Evolutionary conservation across 2,888 invertebrate species (phyloP), one percentile per base, ranked within the genome.

Genomic region (Cyclophora albipunctata): DNA sequence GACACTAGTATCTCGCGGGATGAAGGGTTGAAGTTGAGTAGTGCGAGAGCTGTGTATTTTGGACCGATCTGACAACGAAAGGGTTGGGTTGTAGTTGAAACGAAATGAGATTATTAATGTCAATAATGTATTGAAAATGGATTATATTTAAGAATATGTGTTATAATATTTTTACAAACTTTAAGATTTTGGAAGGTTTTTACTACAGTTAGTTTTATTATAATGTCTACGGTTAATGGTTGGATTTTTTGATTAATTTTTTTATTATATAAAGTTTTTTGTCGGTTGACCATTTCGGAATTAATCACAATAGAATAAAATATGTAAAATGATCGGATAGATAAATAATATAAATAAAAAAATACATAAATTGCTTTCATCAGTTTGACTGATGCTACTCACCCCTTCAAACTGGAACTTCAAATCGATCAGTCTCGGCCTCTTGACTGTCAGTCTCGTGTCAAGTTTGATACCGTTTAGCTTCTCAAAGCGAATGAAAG

Each of bases 391-490:
- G 20, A 20, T 20, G 40, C 3, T 34, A 66, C 69, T 71, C 45
- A 89, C 89, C 67, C 84, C 78, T 69, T 88, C 84, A 56, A 79
- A 89, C 49, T 92, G 91, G 53, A 95, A 89, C 66, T 93, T 91
- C 58, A 94, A 84, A 54, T 93, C 91, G 4, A 93, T 91, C 37
- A 91, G 90, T 46, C 73, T 63, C 0, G 93, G 93, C 58, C 93
- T 89, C 2, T 84, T 89, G 0, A 95, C 71, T 3, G 91, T 90
- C 6, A 95, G 67, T 45, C 90, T 87, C 0, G 92, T 91, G 70
- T 91, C 86, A 54, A 95, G 68, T 69, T 90, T 91, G 53, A 91
- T 75, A 45, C 91, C 91, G 51, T 92, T 92, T 46, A 91, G 86
- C 33, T 90, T 90, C 54, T 91, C 90, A 1, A 92, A 90, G 41